Conservation (phyloP, 2,797 vertebrate species). For the Semaprochilodus insignis region DNA sequence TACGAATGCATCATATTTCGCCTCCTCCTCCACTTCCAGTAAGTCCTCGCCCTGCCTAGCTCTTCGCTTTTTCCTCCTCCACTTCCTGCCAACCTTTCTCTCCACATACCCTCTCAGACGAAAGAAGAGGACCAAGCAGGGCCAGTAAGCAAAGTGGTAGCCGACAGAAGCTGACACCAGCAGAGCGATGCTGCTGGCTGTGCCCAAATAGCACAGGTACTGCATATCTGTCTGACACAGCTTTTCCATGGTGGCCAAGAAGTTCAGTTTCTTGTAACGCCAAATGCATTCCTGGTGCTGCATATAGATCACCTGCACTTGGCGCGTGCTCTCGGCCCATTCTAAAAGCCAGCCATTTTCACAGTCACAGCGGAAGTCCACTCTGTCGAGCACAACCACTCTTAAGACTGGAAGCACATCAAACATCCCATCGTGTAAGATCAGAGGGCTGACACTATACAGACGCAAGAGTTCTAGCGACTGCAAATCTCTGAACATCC, state of each 20-base stretch:
- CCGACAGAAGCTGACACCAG: constrained; percentile 36
- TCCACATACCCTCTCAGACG: constrained; percentile 40
- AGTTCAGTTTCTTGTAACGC: constrained; percentile 56
- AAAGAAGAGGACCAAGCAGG: constrained; percentile 52
- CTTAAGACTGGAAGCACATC: constrained; percentile 31
- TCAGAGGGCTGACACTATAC: constrained; percentile 40
- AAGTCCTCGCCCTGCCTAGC: background rate
- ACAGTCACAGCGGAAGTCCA: constrained; percentile 58
- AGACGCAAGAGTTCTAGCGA: constrained; percentile 53
- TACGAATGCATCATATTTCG: constrained; percentile 52
- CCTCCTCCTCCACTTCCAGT: constrained; percentile 28
- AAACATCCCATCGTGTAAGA: constrained; percentile 52
- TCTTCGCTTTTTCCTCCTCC: constrained; percentile 27
- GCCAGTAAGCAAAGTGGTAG: constrained; percentile 59
- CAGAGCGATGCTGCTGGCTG: constrained; percentile 24
- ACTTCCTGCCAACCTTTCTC: constrained; percentile 40
- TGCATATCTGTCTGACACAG: constrained; percentile 59
- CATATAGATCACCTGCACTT: constrained; percentile 52
- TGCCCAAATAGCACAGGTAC: constrained; percentile 54
- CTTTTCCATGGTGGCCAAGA: constrained; percentile 57
- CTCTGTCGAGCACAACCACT: constrained; percentile 44
- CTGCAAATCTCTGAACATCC: constrained; percentile 51
- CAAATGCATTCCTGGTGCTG: constrained; percentile 53
- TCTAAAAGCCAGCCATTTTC: constrained; percentile 44
- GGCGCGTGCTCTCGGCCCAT: constrained; percentile 41